phyloP scores from a whole-genome alignment of 2,888 invertebrate genomes.

The Papilio elwesi region DNA sequence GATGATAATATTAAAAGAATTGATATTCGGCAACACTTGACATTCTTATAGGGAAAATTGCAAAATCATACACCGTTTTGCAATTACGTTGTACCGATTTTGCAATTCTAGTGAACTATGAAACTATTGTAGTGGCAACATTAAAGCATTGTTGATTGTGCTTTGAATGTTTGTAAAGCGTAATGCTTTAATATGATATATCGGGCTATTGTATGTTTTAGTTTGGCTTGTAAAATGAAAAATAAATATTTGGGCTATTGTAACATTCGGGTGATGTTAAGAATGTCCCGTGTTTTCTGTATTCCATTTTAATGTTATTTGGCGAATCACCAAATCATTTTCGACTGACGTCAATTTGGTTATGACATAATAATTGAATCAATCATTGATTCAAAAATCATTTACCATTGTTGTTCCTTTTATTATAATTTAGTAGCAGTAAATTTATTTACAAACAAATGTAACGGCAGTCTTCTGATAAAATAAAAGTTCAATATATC shows the following conservation, averaged over 20 bases:
- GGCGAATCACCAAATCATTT: constrained; percentile 55
- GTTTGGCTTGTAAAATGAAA: constrained; percentile 62
- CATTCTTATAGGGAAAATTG: constrained; percentile 69
- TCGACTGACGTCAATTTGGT: constrained; percentile 56
- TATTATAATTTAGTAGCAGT: constrained; percentile 49
- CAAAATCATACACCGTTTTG: constrained; percentile 53
- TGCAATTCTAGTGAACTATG: constrained; percentile 65
- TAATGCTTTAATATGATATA: constrained; percentile 56
- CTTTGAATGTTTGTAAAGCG: constrained; percentile 54
- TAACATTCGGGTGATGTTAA: constrained; percentile 62
- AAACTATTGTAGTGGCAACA: constrained; percentile 79
- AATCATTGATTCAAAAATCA: constrained; percentile 30
- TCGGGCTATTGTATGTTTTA: constrained; percentile 76
- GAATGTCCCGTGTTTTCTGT: constrained; percentile 75
- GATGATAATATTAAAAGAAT: constrained; percentile 82
- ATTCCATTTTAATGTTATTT: constrained; percentile 57
- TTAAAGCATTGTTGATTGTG: constrained; percentile 57
- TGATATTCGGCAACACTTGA: constrained; percentile 84
- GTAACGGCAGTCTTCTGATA: constrained; percentile 81
- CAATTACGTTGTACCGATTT: constrained; percentile 49
- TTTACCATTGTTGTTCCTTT: not conserved
- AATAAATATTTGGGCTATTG: constrained; percentile 74
- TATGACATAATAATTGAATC: constrained; percentile 10
- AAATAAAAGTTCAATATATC: constrained; percentile 66
- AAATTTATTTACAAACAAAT: constrained; percentile 66